These are phyloP conservation scores for Sebastes diploproa DNA, from an alignment of 2,797 vertebrate genomes.

Conservation along the genomic window DNA sequence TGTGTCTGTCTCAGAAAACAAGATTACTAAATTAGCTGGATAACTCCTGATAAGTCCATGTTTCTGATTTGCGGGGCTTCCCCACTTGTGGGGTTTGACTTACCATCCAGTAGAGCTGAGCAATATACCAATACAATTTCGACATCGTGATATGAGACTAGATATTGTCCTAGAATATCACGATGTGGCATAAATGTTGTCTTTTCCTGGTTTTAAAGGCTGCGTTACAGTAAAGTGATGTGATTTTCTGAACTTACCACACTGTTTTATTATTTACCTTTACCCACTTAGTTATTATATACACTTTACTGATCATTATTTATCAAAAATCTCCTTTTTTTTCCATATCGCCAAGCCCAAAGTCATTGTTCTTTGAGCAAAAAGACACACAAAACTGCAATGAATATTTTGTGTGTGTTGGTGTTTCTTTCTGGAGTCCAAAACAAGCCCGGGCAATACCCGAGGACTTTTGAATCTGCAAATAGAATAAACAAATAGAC, in stretches of 20 bases:
- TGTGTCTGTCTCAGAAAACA: background rate
- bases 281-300: too few species aligned
- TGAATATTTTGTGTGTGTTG: background rate
- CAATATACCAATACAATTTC: too few species aligned
- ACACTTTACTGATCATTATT: too few species aligned
- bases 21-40: background rate
- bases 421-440: background rate
- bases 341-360: too few species aligned
- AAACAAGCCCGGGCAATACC: background rate
- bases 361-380: background rate
- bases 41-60: background rate
- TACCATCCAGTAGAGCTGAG: too few species aligned
- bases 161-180: too few species aligned
- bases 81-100: background rate
- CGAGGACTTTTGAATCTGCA: slow-evolving; percentile 24
- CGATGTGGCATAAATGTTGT: accelerated
- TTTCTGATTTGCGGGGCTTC: background rate
- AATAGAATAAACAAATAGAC: slow-evolving; percentile 9
- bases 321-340: too few species aligned
- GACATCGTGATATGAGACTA: accelerated
- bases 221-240: too few species aligned
- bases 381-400: background rate
- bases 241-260: too few species aligned
- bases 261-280: too few species aligned
- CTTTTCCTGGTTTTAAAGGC: too few species aligned